These are phyloP conservation scores for Trachymyrmex cornetzi DNA, from an alignment of 1,140 invertebrate genomes.

Conservation along the genomic window DNA sequence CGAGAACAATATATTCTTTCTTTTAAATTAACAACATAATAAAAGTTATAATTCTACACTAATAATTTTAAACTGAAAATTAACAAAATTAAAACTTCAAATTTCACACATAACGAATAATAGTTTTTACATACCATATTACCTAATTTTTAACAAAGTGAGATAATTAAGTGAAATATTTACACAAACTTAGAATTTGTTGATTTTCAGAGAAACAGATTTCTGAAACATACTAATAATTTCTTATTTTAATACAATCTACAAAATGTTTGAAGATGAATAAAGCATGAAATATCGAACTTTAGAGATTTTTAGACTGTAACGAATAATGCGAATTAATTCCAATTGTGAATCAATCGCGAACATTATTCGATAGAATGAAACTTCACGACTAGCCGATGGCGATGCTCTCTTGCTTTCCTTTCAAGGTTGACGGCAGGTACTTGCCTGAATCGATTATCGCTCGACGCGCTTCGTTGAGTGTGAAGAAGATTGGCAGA, in stretches of 20 bases:
- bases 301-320: not conserved
- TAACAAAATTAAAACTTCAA: not conserved
- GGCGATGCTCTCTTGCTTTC: constrained; percentile 49
- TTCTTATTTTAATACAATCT: not conserved
- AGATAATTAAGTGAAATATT: not conserved
- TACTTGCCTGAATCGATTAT: constrained; percentile 58
- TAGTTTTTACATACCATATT: not conserved
- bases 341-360: constrained; percentile 31
- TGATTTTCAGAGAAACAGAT: not conserved
- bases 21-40: constrained; percentile 12
- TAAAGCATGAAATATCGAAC: constrained; percentile 8
- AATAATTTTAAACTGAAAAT: not conserved
- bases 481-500: constrained; percentile 62
- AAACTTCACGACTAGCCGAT: constrained; percentile 36
- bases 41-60: not conserved
- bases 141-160: not conserved
- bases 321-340: constrained; percentile 22
- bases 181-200: not conserved
- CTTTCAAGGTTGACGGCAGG: constrained; percentile 51
- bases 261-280: not conserved
- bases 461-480: constrained; percentile 50
- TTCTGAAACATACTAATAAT: not conserved
- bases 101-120: not conserved
- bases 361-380: constrained; percentile 17
- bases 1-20: not conserved